Percentiles rank a stretch among this genome's conserved stretches.
Evolutionary conservation across 2,797 vertebrate genomes (phyloP).

Genomic region (Amblyraja radiata): DNA sequence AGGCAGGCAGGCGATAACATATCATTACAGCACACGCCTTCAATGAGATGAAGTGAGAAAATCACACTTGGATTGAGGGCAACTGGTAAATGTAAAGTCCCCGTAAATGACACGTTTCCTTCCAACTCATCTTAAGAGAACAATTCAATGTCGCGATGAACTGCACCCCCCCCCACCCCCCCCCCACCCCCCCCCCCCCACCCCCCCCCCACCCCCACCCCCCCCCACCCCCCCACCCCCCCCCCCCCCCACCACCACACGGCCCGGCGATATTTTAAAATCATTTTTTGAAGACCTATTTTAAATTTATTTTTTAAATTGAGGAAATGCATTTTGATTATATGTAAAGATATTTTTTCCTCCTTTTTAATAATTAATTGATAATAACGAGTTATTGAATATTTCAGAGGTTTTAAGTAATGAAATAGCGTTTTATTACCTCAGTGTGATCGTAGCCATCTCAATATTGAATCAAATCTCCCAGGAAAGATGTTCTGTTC

Average conservation of each 20-base stretch:
- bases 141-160: background rate
- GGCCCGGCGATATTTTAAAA: background rate
- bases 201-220: no score
- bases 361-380: background rate
- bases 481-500: background rate
- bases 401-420: slow-evolving; percentile 17
- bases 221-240: no score
- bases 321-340: no score
- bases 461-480: background rate
- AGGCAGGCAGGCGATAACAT: slow-evolving; percentile 39
- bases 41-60: slow-evolving; percentile 37
- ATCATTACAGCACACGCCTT: slow-evolving; percentile 37
- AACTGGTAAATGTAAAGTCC: slow-evolving; percentile 37
- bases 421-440: slow-evolving; percentile 8
- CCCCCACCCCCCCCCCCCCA: no score
- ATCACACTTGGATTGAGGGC: slow-evolving; percentile 40
- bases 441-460: background rate
- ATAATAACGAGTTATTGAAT: slow-evolving; percentile 21
- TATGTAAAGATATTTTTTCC: background rate
- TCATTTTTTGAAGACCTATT: background rate
- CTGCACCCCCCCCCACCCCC: background rate
- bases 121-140: background rate
- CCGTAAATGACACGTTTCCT: slow-evolving; percentile 8
- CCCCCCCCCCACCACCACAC: no score
- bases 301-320: background rate